These are phyloP conservation scores for silkworm (Bombyx mori) DNA, from an alignment of 1,140 invertebrate species.

Conservation along the genomic window ASM3026992v2 NC_085131.1:6150001-6150500, in stretches of 20 bases:
- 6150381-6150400: conserved; percentile 12
- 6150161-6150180: conserved; percentile 1
- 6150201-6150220: background rate
- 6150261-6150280: conserved; percentile 5
- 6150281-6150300: conserved; percentile 12
- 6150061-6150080: conserved; percentile 36
- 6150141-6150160: conserved; percentile 23
- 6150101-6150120: conserved; percentile 26
- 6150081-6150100: conserved; percentile 24
- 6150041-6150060: conserved; percentile 20
- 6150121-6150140: conserved; percentile 26
- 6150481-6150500: conserved; percentile 53
- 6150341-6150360: background rate
- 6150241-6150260: conserved; percentile 1
- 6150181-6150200: background rate
- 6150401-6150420: conserved; percentile 7
- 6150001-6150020: conserved; percentile 70
- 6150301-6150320: conserved; percentile 20
- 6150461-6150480: conserved; percentile 28
- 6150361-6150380: conserved; percentile 1
- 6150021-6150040: conserved; percentile 43
- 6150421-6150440: conserved; percentile 31
- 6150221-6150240: background rate
- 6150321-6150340: conserved; percentile 9
- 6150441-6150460: conserved; percentile 20